Evolutionary conservation across 2,797 vertebrate genomes (phyloP), one percentile per base, ranked within the genome.

Genomic region (Gouania willdenowi): DNA sequence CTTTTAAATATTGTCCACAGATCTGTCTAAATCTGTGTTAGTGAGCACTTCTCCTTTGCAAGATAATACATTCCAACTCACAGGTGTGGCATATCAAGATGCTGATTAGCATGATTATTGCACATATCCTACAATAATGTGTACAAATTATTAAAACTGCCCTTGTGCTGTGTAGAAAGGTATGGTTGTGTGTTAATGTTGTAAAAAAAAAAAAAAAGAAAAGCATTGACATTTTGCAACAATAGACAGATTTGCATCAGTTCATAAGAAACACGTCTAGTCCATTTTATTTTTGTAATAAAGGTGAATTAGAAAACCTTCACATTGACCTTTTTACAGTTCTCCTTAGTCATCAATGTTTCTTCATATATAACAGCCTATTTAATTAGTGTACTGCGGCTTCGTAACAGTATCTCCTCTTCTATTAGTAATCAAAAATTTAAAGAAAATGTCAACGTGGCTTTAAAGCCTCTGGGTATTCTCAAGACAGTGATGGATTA

Each of bases 371-470:
- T 48, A 36, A 62, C 68, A 77, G 70, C 64, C 55, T 56, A 39
- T 67, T 78, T 77, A 77, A 82, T 72, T 71, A 74, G 58, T 29
- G 49, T 39, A 51, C 41, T 64, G 59, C 42, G 41, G 49, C 71
- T 80, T 71, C 75, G 76, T 77, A 77, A 72, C 47, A n/a, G 41
- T 66, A 54, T 14, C 74, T 77, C 55, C 43, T 65, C 56, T 33
- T 19, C 59, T 77, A 68, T 73, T 77, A 84, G 79, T 79, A 74
- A 84, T 79, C 71, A 81, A 74, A 77, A 79, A 70, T 63, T 44
- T 61, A 66, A 59, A 75, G 45, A 72, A 84, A 80, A 79, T 70
- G 67, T 48, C 74, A 63, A 35, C 61, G 65, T 35, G 26, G 14
- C 27, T 56, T 41, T 28, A 60, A 63, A 54, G 58, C 64, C 60